Conservation (phyloP, 2,113 vertebrate species). For the Uria lomvia region DNA sequence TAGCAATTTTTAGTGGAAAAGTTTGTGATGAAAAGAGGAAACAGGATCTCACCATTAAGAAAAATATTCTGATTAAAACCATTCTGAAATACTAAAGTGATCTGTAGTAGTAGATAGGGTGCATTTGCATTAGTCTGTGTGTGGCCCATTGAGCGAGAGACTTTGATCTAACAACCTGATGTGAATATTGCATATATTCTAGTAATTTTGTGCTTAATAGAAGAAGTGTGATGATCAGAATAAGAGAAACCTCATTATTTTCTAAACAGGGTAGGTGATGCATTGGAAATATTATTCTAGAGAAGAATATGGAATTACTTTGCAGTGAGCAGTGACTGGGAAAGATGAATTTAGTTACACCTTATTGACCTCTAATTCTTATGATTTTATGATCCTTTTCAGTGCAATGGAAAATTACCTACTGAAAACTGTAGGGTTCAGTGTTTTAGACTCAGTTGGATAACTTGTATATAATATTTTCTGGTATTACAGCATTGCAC, state of each 20-base stretch:
- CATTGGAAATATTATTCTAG: neutral
- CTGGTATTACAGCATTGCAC: neutral
- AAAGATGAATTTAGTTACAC: neutral
- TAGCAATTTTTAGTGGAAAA: neutral
- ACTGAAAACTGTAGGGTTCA: neutral
- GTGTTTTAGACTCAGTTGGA: neutral
- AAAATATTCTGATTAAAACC: neutral
- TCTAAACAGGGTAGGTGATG: neutral
- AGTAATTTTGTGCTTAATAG: neutral
- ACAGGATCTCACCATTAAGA: neutral
- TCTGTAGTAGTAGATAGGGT: neutral
- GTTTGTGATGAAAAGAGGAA: neutral
- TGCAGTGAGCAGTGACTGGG: neutral
- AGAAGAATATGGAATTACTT: neutral
- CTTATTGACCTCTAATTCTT: neutral
- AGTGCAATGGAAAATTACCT: neutral
- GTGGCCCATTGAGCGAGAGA: neutral
- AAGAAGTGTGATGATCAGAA: neutral
- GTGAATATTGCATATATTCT: neutral
- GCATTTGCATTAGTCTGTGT: neutral
- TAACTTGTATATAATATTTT: neutral
- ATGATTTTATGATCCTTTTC: neutral
- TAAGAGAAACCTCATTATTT: neutral
- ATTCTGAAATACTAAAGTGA: neutral
- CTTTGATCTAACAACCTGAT: neutral